Conservation (phyloP, 92 coral and sea anemone genomes). For the Siderastrea radians region DNA sequence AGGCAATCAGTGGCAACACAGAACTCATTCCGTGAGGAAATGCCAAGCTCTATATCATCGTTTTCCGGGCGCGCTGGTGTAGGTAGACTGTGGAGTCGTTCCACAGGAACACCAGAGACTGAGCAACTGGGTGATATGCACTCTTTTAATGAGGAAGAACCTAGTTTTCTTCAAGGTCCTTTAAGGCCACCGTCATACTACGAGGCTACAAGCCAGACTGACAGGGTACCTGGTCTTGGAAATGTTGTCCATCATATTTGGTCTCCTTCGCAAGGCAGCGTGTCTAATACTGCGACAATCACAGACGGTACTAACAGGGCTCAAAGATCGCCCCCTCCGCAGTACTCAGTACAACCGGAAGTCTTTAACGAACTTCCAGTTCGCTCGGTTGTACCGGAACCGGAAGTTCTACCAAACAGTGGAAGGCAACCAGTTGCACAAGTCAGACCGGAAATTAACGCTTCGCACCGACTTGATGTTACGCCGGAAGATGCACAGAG, state of each 20-base stretch:
- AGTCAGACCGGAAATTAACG: constrained; percentile 56
- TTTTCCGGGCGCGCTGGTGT: constrained; percentile 67
- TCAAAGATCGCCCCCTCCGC: constrained; percentile 68
- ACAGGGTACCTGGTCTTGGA: constrained; percentile 54
- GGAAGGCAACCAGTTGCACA: constrained; percentile 72
- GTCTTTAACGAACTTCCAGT: constrained; percentile 21
- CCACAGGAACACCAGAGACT: constrained; percentile 61
- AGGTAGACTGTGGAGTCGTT: constrained; percentile 72
- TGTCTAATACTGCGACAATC: constrained; percentile 42
- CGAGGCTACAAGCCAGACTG: constrained; percentile 81
- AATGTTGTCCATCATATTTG: constrained; percentile 69
- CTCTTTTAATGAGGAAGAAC: constrained; percentile 90
- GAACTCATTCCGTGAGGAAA: constrained; percentile 90
- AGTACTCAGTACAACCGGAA: constrained; percentile 73
- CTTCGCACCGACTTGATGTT: constrained; percentile 49
- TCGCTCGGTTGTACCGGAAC: constrained; percentile 45
- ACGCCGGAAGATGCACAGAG: constrained; percentile 72
- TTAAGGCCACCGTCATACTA: constrained; percentile 86
- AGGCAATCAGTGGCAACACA: constrained; percentile 54
- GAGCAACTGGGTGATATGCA: constrained; percentile 70
- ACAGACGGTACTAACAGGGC: constrained; percentile 52
- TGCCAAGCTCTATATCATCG: constrained; percentile 79
- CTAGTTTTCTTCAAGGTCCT: constrained; percentile 72
- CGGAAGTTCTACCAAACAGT: constrained; percentile 36
- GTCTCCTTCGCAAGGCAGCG: constrained; percentile 47